Evolutionary conservation across 2,888 invertebrate species (phyloP).

Genomic region (Cephus spinipes): DNA sequence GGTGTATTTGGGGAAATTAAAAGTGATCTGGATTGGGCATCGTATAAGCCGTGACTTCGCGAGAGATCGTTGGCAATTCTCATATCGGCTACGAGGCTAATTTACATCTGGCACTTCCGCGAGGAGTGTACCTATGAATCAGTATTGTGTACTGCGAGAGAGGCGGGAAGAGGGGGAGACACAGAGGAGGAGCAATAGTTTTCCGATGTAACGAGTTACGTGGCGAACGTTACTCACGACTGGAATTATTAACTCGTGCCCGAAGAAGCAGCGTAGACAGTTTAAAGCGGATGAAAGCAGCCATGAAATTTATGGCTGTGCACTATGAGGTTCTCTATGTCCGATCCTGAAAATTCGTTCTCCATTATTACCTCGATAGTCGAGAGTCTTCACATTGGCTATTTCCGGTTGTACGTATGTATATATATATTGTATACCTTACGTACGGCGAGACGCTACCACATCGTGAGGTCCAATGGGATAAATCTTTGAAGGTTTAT

Average conservation of each 20-base stretch:
- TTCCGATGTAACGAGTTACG: constrained; percentile 5
- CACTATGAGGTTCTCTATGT: background rate
- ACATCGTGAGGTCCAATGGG: background rate
- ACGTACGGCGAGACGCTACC: background rate
- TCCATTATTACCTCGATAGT: background rate
- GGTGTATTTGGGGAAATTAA: background rate
- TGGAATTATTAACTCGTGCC: background rate
- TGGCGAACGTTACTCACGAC: constrained; percentile 4
- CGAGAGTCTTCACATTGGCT: background rate
- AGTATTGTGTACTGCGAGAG: background rate
- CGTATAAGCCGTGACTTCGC: background rate
- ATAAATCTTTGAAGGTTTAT: background rate
- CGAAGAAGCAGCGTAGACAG: background rate
- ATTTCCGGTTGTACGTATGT: background rate
- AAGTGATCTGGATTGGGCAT: background rate
- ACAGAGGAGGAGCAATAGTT: background rate
- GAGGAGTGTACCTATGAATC: background rate
- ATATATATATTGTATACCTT: background rate
- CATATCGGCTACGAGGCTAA: background rate
- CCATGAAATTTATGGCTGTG: background rate
- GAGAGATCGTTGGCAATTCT: background rate
- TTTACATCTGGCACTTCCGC: background rate
- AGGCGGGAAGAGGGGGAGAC: constrained; percentile 15
- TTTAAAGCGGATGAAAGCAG: background rate
- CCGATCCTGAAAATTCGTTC: background rate